phyloP scores from a whole-genome alignment of 2,797 vertebrate species.

The Myripristis murdjan region DNA sequence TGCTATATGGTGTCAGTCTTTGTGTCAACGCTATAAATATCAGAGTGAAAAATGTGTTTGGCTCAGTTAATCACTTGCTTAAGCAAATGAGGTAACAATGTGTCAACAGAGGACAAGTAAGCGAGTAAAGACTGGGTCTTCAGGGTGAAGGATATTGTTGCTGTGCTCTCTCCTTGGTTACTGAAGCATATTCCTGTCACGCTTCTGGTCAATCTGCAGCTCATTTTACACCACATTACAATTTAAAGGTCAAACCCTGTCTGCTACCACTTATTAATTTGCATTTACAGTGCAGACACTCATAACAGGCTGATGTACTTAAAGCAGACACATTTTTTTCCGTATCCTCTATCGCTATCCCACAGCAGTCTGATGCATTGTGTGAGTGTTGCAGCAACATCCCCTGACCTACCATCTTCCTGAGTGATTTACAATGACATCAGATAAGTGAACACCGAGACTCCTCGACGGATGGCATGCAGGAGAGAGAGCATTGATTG shows the following conservation, averaged over 20 bases:
- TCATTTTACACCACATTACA: constrained; percentile 70
- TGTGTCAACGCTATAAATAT: too few species aligned
- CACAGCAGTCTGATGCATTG: constrained; percentile 14
- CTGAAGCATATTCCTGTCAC: constrained; percentile 45
- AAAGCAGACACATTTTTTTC: constrained; percentile 41
- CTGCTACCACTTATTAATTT: constrained; percentile 35
- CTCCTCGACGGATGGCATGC: constrained; percentile 50
- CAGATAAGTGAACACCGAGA: constrained; percentile 70
- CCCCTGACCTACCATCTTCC: constrained; percentile 62
- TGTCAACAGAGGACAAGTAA: neutral
- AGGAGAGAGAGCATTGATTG: constrained; percentile 74
- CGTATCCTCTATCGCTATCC: constrained; percentile 35
- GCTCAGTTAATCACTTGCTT: constrained; percentile 38
- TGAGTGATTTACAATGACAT: constrained; percentile 80
- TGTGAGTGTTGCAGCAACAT: constrained; percentile 30
- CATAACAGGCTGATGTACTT: constrained; percentile 33
- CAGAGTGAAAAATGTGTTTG: constrained; percentile 5
- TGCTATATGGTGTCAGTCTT: too few species aligned
- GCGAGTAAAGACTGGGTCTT: constrained; percentile 13
- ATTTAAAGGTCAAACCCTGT: constrained; percentile 69
- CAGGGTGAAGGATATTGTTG: constrained; percentile 24
- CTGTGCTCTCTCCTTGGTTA: constrained; percentile 49
- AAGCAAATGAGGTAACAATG: constrained; percentile 16
- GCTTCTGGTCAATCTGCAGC: constrained; percentile 53
- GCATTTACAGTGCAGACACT: constrained; percentile 30